phyloP scores from a whole-genome alignment of 1,140 invertebrate species.

The Halesus radiatus region DNA sequence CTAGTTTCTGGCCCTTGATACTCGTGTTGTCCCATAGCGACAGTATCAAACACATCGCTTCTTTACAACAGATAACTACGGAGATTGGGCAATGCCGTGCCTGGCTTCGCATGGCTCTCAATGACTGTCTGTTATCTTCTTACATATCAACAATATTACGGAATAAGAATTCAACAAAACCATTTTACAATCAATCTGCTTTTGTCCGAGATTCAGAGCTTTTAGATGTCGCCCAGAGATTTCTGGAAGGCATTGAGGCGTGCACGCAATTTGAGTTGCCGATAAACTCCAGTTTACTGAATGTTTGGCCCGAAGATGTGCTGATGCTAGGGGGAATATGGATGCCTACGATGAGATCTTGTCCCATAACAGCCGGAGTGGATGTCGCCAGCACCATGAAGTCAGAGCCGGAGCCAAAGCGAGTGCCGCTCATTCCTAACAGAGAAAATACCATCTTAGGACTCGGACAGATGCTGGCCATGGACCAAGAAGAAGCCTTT shows the following conservation, averaged over 20 bases:
- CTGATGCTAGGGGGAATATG: slow-evolving; percentile 88
- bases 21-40: slow-evolving; percentile 89
- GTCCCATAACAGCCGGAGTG: slow-evolving; percentile 75
- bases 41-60: slow-evolving; percentile 83
- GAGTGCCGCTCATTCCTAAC: slow-evolving; percentile 63
- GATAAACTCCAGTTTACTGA: slow-evolving; percentile 89
- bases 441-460: slow-evolving; percentile 63
- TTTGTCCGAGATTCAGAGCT: slow-evolving; percentile 84
- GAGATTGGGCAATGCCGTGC: slow-evolving; percentile 92
- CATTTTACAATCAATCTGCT: slow-evolving; percentile 84
- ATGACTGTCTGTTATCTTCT: slow-evolving; percentile 89
- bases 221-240: slow-evolving; percentile 82
- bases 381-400: slow-evolving; percentile 81
- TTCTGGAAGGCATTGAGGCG: slow-evolving; percentile 84
- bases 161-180: slow-evolving; percentile 79
- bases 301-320: slow-evolving; percentile 90
- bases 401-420: slow-evolving; percentile 64
- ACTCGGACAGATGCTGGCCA: slow-evolving; percentile 67
- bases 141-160: slow-evolving; percentile 85
- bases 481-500: slow-evolving; percentile 77
- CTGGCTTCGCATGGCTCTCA: slow-evolving; percentile 90
- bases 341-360: slow-evolving; percentile 81
- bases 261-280: slow-evolving; percentile 85
- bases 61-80: slow-evolving; percentile 83
- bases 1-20: slow-evolving; percentile 91